These are phyloP conservation scores for Penaeus monodon DNA, from an alignment of 2,888 invertebrate species.

Conservation along the genomic window DNA sequence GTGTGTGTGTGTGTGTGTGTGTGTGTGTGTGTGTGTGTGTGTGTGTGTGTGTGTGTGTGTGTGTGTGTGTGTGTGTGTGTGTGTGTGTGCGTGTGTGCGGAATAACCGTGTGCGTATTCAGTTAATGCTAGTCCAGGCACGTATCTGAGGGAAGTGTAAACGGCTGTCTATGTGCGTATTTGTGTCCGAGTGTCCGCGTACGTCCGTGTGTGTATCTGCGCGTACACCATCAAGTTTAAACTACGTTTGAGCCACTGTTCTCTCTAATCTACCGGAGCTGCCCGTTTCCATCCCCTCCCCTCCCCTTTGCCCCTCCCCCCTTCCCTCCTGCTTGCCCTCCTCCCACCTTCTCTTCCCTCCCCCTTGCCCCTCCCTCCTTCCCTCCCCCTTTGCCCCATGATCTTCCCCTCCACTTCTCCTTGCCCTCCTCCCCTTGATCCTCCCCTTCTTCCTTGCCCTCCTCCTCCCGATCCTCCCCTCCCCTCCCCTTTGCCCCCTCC, in stretches of 20 bases:
- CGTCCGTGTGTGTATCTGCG: too few relatives aligned
- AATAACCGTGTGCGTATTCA: not conserved
- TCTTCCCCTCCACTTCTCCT: constrained; percentile 1
- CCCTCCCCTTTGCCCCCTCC: not conserved
- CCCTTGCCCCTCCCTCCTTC: not conserved
- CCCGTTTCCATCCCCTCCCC: not conserved
- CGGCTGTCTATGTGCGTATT: too few relatives aligned
- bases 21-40: too few relatives aligned
- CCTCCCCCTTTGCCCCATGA: too few relatives aligned
- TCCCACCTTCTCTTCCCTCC: not conserved
- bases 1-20: too few relatives aligned
- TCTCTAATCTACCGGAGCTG: too few relatives aligned
- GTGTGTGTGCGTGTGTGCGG: constrained; percentile 23
- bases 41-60: too few relatives aligned
- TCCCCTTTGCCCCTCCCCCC: constrained; percentile 19
- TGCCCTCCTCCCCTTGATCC: constrained; percentile 9
- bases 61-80: constrained; percentile 1
- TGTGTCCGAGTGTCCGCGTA: too few relatives aligned
- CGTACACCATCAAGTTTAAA: not conserved
- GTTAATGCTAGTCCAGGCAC: not conserved
- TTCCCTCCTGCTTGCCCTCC: constrained; percentile 1
- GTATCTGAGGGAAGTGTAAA: too few relatives aligned
- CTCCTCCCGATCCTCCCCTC: not conserved
- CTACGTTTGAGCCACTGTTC: not conserved
- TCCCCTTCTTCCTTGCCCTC: constrained; percentile 5